Evolutionary conservation across 2,797 vertebrate species (phyloP), one percentile per base, ranked within the genome.

Genomic region (Rachycentron canadum): DNA sequence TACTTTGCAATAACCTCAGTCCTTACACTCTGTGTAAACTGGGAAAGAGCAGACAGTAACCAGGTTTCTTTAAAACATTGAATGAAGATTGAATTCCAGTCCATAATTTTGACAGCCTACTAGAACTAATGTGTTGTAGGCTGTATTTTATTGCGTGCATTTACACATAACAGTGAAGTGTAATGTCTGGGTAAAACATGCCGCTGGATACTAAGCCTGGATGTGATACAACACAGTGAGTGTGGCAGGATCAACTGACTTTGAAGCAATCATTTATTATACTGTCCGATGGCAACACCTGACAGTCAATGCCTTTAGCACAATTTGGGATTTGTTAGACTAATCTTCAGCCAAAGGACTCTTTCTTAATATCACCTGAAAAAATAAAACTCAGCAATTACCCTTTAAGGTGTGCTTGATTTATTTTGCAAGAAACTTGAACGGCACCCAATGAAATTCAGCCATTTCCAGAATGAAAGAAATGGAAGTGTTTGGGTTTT

Each of bases 211-310:
- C 36, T 23, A 61, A 71, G 16, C 75, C 69, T 68, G 25, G 23
- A 66, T 68, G 47, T 69, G 60, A 70, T 38, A 38, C 61, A 57
- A 32, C 2, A 5, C 57, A 65, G 52, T 1, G 4, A 28, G 36
- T n/a, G 52, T 11, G 70, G 7, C 26, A 25, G 64, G 63, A 86
- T 79, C 75, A 76, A 75, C 65, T 66, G 75, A 84, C 83, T 81
- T 70, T 83, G 76, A 90, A 64, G 32, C 71, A 65, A 83, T 71
- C 75, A 71, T 85, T 88, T 81, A 83, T 79, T 85, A n/a, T 19
- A 6, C 64, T 79, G 77, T 55, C 79, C 62, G 0, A 57, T 56
- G 76, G 76, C 56, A 74, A 76, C 56, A 69, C 65, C 71, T 73
- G 76, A 79, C 65, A 79, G 69, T 73, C 45, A 59, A 7, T 62